These are phyloP conservation scores for Euthynnus affinis DNA, from an alignment of 2,797 vertebrate genomes.

Conservation along the genomic window DNA sequence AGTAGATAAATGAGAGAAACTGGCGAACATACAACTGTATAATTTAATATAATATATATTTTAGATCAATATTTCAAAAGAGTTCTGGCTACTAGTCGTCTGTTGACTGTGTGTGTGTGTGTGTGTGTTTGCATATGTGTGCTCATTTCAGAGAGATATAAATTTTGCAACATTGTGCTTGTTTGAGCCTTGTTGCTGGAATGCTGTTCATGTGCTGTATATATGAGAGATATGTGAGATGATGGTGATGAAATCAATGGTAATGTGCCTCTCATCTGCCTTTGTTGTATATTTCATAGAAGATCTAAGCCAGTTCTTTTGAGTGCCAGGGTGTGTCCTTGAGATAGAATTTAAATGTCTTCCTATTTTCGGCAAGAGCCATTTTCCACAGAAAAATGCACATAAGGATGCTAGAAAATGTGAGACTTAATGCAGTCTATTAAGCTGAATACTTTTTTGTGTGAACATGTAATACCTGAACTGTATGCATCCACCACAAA, in stretches of 20 bases:
- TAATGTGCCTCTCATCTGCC: conserved; percentile 40
- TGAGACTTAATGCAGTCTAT: neutral
- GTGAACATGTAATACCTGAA: neutral
- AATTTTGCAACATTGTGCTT: conserved; percentile 50
- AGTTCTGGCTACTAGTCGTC: conserved; percentile 8
- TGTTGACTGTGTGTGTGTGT: conserved; percentile 14
- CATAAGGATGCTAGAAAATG: neutral
- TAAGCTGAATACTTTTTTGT: neutral
- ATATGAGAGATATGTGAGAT: conserved; percentile 18
- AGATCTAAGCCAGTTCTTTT: conserved; percentile 28
- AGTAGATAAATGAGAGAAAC: conserved; percentile 22
- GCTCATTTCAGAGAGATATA: conserved; percentile 13
- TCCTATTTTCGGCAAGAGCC: conserved; percentile 1
- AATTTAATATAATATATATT: conserved; percentile 39
- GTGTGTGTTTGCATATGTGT: too few species aligned
- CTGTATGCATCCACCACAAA: neutral
- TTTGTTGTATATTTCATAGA: conserved; percentile 59
- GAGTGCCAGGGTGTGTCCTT: conserved; percentile 10
- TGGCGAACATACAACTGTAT: conserved; percentile 20
- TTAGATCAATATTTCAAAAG: conserved; percentile 54
- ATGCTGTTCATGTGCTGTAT: conserved; percentile 26
- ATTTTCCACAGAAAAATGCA: neutral
- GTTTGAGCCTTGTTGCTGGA: conserved; percentile 13
- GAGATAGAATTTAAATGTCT: neutral
- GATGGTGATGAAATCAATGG: conserved; percentile 64